Conservation (phyloP, 2,113 vertebrate genomes). For the Microtus ochrogaster region DNA sequence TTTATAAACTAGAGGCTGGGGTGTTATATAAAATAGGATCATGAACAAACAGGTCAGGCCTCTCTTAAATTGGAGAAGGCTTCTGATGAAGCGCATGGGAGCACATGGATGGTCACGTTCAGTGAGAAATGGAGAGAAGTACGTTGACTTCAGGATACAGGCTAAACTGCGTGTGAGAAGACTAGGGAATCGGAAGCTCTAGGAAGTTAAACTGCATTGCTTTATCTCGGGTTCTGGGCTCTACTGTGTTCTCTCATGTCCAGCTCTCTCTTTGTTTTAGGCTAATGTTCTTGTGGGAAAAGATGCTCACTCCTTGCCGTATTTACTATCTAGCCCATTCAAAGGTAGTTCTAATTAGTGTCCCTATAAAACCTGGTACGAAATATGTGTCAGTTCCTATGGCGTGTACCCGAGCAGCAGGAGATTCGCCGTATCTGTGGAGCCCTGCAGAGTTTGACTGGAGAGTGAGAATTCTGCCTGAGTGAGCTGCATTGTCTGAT, state of each 20-base stretch:
- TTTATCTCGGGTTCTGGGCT: neutral
- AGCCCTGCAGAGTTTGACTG: neutral
- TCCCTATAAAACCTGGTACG: neutral
- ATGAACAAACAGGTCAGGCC: neutral
- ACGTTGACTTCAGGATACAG: neutral
- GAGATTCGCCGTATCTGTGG: neutral
- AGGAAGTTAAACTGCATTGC: neutral
- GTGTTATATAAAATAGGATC: neutral
- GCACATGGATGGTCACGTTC: neutral
- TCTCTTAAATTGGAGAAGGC: neutral
- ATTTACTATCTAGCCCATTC: neutral
- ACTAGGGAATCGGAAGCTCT: neutral
- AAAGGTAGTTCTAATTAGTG: neutral
- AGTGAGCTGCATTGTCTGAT: too few species aligned
- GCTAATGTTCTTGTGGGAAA: neutral
- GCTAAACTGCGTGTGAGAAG: neutral
- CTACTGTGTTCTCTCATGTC: neutral
- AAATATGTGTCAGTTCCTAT: neutral
- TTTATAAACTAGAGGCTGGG: neutral
- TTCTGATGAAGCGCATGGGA: neutral
- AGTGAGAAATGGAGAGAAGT: fast-evolving
- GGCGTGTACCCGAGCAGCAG: neutral
- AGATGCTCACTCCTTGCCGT: fast-evolving
- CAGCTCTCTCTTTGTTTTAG: neutral
- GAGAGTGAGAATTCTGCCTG: neutral